Conservation (phyloP, 1,140 invertebrate genomes). For the Holotrichia oblita region DNA sequence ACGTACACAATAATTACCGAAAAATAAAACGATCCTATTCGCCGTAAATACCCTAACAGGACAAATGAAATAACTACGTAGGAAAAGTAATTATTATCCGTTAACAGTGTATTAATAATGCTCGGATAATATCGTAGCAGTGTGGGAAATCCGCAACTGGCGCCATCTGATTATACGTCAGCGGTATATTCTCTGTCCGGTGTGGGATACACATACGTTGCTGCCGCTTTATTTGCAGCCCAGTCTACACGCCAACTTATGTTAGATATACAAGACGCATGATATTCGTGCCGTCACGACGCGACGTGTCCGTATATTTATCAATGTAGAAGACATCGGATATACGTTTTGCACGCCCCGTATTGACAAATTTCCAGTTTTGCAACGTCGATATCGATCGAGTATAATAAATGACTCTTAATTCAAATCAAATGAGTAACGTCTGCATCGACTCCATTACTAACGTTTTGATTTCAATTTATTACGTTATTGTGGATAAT, state of each 20-base stretch:
- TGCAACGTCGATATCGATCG: background rate
- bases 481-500: too few relatives aligned
- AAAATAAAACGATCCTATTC: slow-evolving; percentile 29
- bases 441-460: too few relatives aligned
- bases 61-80: slow-evolving; percentile 40
- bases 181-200: slow-evolving; percentile 23
- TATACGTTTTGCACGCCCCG: background rate
- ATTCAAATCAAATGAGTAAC: too few relatives aligned
- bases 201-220: background rate
- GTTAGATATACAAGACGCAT: background rate
- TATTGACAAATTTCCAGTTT: background rate
- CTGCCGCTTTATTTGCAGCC: slow-evolving; percentile 11
- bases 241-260: slow-evolving; percentile 12
- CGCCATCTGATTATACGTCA: slow-evolving; percentile 39
- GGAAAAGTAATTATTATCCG: slow-evolving; percentile 37
- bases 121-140: slow-evolving; percentile 31
- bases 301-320: background rate
- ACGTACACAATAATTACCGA: slow-evolving; percentile 41
- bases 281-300: background rate
- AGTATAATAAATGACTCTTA: too few relatives aligned
- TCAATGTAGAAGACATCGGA: background rate
- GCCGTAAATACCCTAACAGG: slow-evolving; percentile 29
- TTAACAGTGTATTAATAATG: slow-evolving; percentile 40
- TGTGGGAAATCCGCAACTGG: slow-evolving; percentile 40
- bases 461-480: too few relatives aligned